These are phyloP conservation scores for Condylura cristata DNA, from an alignment of 2,113 vertebrate genomes.

Conservation along the genomic window DNA sequence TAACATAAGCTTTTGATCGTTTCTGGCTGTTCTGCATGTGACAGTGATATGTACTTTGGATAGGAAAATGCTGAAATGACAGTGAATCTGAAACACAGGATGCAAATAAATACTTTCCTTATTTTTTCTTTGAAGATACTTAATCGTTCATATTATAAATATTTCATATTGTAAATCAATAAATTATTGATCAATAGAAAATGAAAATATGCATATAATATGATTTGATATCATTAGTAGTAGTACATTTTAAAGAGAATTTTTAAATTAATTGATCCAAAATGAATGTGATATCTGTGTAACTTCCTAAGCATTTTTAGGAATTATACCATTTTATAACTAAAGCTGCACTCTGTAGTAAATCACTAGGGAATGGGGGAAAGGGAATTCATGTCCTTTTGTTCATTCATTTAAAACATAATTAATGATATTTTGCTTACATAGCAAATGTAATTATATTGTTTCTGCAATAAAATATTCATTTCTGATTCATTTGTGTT, in stretches of 20 bases:
- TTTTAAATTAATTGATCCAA: background rate
- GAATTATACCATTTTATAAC: background rate
- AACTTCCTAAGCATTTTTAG: background rate
- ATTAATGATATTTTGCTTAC: background rate
- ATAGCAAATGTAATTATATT: background rate
- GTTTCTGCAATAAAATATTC: slow-evolving; percentile 18
- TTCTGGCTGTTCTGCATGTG: slow-evolving; percentile 5
- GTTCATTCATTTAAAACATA: slow-evolving; percentile 2
- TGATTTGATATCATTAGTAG: background rate
- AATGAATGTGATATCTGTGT: background rate
- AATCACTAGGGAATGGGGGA: background rate
- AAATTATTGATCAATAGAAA: too few species aligned
- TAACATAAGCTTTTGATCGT: slow-evolving; percentile 9
- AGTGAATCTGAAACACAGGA: background rate
- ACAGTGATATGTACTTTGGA: background rate
- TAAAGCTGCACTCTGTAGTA: background rate
- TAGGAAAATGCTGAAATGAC: background rate
- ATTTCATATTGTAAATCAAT: too few species aligned
- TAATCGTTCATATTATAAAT: too few species aligned
- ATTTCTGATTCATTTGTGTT: background rate
- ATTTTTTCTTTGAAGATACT: slow-evolving; percentile 12
- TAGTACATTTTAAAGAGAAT: background rate
- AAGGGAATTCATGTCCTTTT: background rate
- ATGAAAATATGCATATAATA: too few species aligned
- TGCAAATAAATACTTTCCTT: background rate